phyloP scores from a whole-genome alignment of 2,113 vertebrate genomes.

The Hyaena hyaena region DNA sequence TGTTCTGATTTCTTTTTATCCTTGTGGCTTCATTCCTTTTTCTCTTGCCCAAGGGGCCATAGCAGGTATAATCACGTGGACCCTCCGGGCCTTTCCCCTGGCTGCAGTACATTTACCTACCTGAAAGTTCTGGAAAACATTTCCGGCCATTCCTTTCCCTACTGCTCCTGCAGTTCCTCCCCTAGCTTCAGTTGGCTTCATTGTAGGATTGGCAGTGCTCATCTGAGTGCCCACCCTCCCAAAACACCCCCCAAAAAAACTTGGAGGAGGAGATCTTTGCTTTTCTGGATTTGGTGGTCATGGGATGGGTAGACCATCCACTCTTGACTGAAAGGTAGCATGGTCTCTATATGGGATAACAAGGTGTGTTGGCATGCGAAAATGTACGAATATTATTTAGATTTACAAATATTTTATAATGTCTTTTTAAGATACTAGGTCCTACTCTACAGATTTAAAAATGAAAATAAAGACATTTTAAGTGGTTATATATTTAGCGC shows the following conservation, averaged over 20 bases:
- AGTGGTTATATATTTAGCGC: neutral
- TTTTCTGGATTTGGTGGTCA: neutral
- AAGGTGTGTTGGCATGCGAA: neutral
- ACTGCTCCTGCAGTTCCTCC: neutral
- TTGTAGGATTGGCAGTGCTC: neutral
- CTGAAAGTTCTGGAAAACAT: neutral
- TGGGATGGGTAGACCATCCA: neutral
- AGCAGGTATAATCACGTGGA: neutral
- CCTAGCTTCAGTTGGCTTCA: neutral
- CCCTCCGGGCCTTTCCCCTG: neutral
- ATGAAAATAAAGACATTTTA: neutral
- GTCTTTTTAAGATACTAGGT: neutral
- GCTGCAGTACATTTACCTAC: neutral
- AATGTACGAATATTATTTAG: neutral
- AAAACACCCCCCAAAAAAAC: neutral
- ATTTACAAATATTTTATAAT: conserved; percentile 10
- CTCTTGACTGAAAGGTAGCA: neutral
- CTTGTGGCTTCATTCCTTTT: neutral
- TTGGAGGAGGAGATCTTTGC: neutral
- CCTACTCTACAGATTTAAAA: conserved; percentile 21
- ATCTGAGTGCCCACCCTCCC: neutral
- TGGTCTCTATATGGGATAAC: neutral
- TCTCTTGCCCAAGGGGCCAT: neutral
- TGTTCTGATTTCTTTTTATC: neutral
- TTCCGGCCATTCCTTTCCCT: neutral